Evolutionary conservation across 2,888 invertebrate genomes (phyloP).

Genomic region (Caenorhabditis zanzibari): DNA sequence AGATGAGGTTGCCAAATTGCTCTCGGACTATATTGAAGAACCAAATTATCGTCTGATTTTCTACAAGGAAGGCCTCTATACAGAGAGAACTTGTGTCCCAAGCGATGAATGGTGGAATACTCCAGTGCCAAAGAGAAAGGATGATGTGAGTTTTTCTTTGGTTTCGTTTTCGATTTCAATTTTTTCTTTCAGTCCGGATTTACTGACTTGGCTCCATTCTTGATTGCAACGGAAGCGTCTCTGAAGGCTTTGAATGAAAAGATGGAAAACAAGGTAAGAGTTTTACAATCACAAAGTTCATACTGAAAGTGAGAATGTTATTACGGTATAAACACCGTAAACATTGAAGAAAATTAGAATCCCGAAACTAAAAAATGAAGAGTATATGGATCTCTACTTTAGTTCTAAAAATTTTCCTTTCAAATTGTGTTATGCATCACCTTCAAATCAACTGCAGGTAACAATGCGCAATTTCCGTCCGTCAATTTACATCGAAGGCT

Average conservation of each 20-base stretch:
- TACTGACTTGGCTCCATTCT: slow-evolving; percentile 69
- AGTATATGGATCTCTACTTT: no score
- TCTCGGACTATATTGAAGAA: slow-evolving; percentile 66
- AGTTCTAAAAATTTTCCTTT: no score
- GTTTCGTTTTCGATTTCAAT: not conserved
- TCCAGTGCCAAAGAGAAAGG: slow-evolving; percentile 69
- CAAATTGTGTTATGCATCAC: no score
- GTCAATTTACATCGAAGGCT: slow-evolving; percentile 65
- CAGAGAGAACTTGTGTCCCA: slow-evolving; percentile 64
- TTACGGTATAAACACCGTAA: no score
- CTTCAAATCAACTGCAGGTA: slow-evolving; percentile 60
- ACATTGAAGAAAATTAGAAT: no score
- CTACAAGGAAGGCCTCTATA: slow-evolving; percentile 59
- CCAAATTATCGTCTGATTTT: slow-evolving; percentile 62
- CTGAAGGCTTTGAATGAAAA: slow-evolving; percentile 65
- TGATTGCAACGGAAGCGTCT: slow-evolving; percentile 64
- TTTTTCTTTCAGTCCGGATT: slow-evolving; percentile 64
- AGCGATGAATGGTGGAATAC: slow-evolving; percentile 70
- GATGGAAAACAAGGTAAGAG: slow-evolving; percentile 59
- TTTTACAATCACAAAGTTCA: not conserved
- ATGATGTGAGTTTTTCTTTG: slow-evolving; percentile 68
- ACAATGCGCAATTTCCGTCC: slow-evolving; percentile 68
- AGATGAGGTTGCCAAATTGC: slow-evolving; percentile 61
- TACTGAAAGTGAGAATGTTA: no score
- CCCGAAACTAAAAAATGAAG: no score